phyloP scores from a whole-genome alignment of 2,888 invertebrate genomes.

The Mimachlamys varia region DNA sequence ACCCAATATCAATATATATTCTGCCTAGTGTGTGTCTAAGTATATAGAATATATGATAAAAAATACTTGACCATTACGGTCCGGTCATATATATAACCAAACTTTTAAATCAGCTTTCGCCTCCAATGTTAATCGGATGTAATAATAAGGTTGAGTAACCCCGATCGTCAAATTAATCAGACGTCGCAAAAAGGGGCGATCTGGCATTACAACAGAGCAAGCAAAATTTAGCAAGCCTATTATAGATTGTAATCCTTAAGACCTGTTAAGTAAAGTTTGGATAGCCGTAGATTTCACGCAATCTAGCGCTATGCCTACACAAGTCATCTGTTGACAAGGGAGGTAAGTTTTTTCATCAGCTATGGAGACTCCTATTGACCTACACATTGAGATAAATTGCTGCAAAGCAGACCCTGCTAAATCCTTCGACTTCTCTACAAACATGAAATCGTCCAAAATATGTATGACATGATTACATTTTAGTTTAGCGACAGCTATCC shows the following conservation, averaged over 20 bases:
- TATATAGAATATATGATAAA: too few relatives aligned
- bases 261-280: neutral
- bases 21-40: too few relatives aligned
- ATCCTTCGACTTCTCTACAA: too few relatives aligned
- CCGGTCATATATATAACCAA: neutral
- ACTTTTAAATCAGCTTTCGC: neutral
- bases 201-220: neutral
- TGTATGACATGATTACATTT: too few relatives aligned
- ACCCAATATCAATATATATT: too few relatives aligned
- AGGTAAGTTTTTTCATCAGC: too few relatives aligned
- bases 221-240: neutral
- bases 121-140: neutral
- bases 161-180: neutral
- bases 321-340: neutral
- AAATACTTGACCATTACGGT: too few relatives aligned
- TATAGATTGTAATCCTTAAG: neutral
- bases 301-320: neutral
- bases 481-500: too few relatives aligned
- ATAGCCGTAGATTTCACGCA: neutral
- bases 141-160: neutral
- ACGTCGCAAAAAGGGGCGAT: neutral
- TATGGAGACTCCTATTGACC: too few relatives aligned
- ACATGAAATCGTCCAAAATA: too few relatives aligned
- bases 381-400: too few relatives aligned
- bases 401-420: too few relatives aligned